phyloP scores from a whole-genome alignment of 2,113 vertebrate genomes.

The Sturnus vulgaris region DNA sequence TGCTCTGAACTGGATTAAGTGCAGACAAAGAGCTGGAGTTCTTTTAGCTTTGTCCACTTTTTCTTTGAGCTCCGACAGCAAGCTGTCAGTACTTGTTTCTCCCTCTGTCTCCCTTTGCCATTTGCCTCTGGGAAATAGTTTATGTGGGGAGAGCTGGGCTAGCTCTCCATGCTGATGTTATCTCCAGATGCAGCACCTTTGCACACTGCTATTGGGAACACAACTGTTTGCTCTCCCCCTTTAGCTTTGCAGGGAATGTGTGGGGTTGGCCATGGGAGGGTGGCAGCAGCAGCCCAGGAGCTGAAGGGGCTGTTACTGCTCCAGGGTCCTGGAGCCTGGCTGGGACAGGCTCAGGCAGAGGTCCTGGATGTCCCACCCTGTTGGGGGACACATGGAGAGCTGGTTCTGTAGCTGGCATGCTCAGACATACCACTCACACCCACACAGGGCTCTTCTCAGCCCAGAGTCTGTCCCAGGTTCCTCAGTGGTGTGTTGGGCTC shows the following conservation, averaged over 20 bases:
- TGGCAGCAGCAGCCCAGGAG: background rate
- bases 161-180: slow-evolving; percentile 21
- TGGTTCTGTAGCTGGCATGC: background rate
- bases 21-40: slow-evolving; percentile 32
- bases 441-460: background rate
- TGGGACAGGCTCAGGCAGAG: too few species aligned
- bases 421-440: background rate
- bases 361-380: background rate
- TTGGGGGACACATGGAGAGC: background rate
- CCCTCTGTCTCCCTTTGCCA: background rate
- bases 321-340: background rate
- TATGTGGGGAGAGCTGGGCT: background rate
- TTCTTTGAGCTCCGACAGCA: slow-evolving; percentile 29
- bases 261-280: background rate
- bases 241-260: background rate
- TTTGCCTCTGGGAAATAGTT: slow-evolving; percentile 62
- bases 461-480: rapidly evolving
- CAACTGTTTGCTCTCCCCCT: background rate
- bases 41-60: slow-evolving; percentile 53
- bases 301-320: background rate
- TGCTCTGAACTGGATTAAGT: slow-evolving; percentile 36
- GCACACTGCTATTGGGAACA: background rate
- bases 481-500: background rate
- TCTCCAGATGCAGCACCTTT: slow-evolving; percentile 6
- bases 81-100: slow-evolving; percentile 52